Conservation (phyloP, 2,888 invertebrate genomes). For the Neocrepidodera transversa region DNA sequence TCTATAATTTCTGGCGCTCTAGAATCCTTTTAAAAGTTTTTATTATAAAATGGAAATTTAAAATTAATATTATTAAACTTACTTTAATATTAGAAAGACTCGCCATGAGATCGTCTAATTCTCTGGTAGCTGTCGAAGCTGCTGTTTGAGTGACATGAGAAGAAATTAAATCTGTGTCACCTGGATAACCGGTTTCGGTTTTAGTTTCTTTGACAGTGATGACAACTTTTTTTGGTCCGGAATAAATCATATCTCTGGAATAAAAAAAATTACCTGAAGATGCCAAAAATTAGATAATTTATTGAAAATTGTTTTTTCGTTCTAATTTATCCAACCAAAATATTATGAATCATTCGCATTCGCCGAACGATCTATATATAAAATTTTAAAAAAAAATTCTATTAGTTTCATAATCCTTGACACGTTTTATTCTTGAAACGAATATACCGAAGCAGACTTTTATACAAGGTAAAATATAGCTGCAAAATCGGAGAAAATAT, state of each 20-base stretch:
- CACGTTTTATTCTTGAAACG: conserved; percentile 21
- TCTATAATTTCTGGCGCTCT: neutral
- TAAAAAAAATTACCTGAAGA: neutral
- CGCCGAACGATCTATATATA: conserved; percentile 16
- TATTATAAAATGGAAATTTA: neutral
- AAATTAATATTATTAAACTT: conserved; percentile 45
- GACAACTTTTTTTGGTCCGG: conserved; percentile 64
- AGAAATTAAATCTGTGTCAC: conserved; percentile 63
- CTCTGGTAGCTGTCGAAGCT: conserved; percentile 91
- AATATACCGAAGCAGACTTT: conserved; percentile 1
- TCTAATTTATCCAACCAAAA: conserved; percentile 21
- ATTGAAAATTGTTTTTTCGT: conserved; percentile 1
- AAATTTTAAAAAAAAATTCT: conserved; percentile 5
- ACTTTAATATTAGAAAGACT: conserved; percentile 96
- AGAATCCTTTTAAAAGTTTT: neutral
- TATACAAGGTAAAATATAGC: too few relatives aligned
- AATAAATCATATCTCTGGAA: conserved; percentile 59
- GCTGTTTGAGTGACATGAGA: conserved; percentile 66
- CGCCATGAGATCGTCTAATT: conserved; percentile 95
- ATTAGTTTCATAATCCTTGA: conserved; percentile 23
- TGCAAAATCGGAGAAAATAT: too few relatives aligned
- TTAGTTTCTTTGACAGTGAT: conserved; percentile 68
- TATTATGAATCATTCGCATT: conserved; percentile 24
- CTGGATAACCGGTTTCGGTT: conserved; percentile 64
- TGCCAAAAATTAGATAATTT: neutral